Base-by-base conservation (phyloP, 2,888 invertebrate genomes). In the Chalcis sispes region DNA sequence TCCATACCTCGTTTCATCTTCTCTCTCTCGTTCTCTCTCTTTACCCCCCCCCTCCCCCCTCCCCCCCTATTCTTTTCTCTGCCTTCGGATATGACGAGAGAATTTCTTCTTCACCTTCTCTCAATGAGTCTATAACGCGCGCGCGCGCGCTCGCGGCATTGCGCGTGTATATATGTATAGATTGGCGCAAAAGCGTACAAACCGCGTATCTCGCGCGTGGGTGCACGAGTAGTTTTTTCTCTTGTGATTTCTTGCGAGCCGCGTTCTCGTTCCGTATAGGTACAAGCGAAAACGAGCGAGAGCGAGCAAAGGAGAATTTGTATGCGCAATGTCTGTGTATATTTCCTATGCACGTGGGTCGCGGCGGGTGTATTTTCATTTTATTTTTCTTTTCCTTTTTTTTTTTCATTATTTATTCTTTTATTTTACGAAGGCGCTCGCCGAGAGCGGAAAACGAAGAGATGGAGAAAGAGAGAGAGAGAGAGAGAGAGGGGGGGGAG, bases 1-100 rank as follows among this genome's bases (percentile, higher is more conserved):
- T n/a, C 27, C 25, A 2, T 52, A 1, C 36, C 20, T n/a, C 25
- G 59, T n/a, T n/a, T 78, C 77, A 77, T 73, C 71, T 70, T 67
- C 50, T 46, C 56, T 32, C 32, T 56, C 46, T 23, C 76, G 59
- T 65, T 71, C 67, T 73, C 75, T 29, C 52, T 50, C 65, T 42
- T 23, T 52, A 29, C 36, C n/a, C 27, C 27, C 32, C 29, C 32
- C n/a, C 20, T 23, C 20, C 10, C 56, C 10, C 20, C 7, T n/a
- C 18, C 25, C 15, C 46, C n/a, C n/a, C n/a, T n/a, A n/a, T n/a
- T n/a, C n/a, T n/a, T n/a, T n/a, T n/a, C n/a, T n/a, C n/a, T n/a
- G n/a, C n/a, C n/a, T n/a, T n/a, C n/a, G n/a, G n/a, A n/a, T n/a
- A n/a, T n/a, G n/a, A n/a, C n/a, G n/a, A n/a, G n/a, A n/a, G n/a